Conservation (phyloP, 2,888 invertebrate genomes). For the Ornithoptera alexandrae region DNA sequence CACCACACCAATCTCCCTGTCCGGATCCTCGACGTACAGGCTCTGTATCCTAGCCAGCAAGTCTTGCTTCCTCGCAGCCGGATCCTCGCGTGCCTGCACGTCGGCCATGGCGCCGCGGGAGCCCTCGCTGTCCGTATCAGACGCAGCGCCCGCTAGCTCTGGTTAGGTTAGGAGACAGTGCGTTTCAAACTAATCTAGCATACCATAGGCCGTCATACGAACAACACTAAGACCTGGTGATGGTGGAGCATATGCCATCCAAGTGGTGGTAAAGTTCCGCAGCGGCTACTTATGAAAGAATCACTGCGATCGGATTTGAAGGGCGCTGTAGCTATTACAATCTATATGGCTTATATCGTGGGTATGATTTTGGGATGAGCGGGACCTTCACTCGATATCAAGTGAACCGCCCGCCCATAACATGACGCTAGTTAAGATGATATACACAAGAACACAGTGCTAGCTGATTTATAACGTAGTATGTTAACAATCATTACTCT, state of each 20-base stretch:
- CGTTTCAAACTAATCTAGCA: conserved; percentile 10
- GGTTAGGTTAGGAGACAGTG: conserved; percentile 35
- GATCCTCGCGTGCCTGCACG: conserved; percentile 37
- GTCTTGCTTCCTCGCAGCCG: conserved; percentile 41
- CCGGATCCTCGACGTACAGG: conserved; percentile 70
- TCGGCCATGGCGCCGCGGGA: conserved; percentile 57
- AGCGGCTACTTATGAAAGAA: too few species aligned
- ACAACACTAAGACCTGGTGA: neutral
- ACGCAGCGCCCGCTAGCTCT: conserved; percentile 72
- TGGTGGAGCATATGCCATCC: neutral
- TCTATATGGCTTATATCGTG: too few species aligned
- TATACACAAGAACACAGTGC: too few species aligned
- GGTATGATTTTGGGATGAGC: too few species aligned
- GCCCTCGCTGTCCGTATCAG: conserved; percentile 70
- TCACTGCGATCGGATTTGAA: too few species aligned
- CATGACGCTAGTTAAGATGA: too few species aligned
- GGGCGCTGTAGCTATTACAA: too few species aligned
- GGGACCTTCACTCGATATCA: too few species aligned
- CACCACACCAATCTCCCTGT: conserved; percentile 77
- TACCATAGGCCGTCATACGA: conserved; percentile 9
- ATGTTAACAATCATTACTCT: too few species aligned
- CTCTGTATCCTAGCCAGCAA: conserved; percentile 53
- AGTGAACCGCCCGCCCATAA: too few species aligned
- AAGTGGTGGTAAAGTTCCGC: too few species aligned
- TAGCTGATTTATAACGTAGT: too few species aligned